Percentiles rank a stretch among this genome's conserved stretches.
These are phyloP conservation scores for Hymenopus coronatus DNA, from an alignment of 2,888 invertebrate genomes.

Conservation along the genomic window DNA sequence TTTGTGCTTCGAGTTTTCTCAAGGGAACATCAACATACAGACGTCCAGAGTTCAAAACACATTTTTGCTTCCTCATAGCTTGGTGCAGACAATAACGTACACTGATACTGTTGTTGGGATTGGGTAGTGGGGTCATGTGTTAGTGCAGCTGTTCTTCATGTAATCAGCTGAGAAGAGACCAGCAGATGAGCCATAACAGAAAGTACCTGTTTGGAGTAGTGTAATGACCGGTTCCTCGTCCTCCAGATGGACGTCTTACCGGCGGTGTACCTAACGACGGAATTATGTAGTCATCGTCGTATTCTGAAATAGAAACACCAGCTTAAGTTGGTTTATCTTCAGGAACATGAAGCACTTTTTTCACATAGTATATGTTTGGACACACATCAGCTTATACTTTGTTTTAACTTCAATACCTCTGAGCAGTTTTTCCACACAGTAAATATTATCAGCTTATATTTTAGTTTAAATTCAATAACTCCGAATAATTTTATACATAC, in stretches of 20 bases:
- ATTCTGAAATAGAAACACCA: conserved; percentile 42
- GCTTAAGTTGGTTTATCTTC: too few species aligned
- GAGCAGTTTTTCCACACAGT: too few species aligned
- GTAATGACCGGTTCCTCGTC: conserved; percentile 40
- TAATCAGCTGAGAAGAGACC: conserved; percentile 24
- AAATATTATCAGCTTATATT: too few species aligned
- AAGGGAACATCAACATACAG: neutral
- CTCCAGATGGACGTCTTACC: conserved; percentile 45
- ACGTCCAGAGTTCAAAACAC: neutral
- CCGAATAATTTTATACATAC: too few species aligned
- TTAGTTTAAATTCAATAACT: too few species aligned
- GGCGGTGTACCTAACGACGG: conserved; percentile 45
- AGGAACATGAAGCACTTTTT: too few species aligned
- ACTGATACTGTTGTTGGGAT: too few species aligned
- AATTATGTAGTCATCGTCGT: conserved; percentile 47
- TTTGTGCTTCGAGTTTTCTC: neutral
- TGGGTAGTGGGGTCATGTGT: neutral
- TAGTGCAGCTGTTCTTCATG: neutral
- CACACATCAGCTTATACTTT: too few species aligned
- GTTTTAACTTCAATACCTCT: too few species aligned
- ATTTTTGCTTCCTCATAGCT: neutral
- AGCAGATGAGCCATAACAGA: conserved; percentile 14
- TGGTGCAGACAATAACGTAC: neutral
- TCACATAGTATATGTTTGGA: too few species aligned
- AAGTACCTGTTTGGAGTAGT: conserved; percentile 1